phyloP scores from a whole-genome alignment of 2,113 vertebrate species.

The Enhydra lutris region DNA sequence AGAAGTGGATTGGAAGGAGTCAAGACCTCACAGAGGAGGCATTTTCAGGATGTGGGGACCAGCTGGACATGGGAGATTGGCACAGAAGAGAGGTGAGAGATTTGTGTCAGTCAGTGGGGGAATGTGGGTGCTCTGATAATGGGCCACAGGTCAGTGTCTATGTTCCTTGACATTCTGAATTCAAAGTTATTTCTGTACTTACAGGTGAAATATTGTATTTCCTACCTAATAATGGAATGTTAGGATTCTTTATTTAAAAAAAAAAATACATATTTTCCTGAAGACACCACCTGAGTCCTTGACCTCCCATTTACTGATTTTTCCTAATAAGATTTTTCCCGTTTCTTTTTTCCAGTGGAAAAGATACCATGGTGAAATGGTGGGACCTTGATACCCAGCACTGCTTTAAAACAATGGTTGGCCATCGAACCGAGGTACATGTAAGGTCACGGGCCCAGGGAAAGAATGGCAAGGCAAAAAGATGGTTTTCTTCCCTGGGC shows the following conservation, averaged over 20 bases:
- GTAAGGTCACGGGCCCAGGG: neutral
- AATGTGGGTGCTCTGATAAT: neutral
- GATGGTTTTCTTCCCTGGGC: neutral
- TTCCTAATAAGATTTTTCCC: neutral
- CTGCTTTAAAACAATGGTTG: constrained; percentile 97
- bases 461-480: neutral
- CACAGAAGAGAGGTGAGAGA: neutral
- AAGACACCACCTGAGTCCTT: neutral
- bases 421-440: constrained; percentile 94
- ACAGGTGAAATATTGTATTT: neutral
- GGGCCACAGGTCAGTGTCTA: neutral
- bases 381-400: constrained; percentile 98
- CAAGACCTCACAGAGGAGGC: neutral
- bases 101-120: neutral
- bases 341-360: constrained; percentile 84
- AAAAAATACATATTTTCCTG: neutral
- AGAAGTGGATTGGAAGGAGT: neutral
- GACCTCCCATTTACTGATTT: neutral
- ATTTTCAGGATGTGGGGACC: neutral
- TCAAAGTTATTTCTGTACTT: neutral
- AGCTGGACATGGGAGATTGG: neutral
- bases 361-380: constrained; percentile 97
- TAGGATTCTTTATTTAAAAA: neutral
- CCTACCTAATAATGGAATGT: neutral
- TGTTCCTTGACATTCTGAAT: neutral